Evolutionary conservation across 2,113 vertebrate species (phyloP).

Genomic region (Menura novaehollandiae): DNA sequence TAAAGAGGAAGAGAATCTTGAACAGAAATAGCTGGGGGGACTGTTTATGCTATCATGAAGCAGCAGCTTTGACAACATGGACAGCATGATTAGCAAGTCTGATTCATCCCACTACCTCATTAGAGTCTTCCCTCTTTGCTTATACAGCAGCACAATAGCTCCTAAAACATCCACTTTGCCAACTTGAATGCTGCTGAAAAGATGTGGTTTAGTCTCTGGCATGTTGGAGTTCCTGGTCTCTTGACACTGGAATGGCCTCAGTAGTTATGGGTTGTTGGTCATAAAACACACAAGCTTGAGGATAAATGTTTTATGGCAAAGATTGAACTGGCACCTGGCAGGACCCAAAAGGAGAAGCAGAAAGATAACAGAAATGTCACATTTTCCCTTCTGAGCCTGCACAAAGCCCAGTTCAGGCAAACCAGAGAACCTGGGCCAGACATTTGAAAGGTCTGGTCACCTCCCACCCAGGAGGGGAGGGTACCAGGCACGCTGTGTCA

Average conservation of each 20-base stretch:
- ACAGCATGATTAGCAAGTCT: slow-evolving; percentile 34
- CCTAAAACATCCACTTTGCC: background rate
- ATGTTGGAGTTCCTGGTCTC: background rate
- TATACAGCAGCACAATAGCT: background rate
- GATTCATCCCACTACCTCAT: background rate
- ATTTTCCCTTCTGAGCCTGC: background rate
- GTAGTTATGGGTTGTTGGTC: background rate
- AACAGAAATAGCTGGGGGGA: background rate
- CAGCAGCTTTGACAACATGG: background rate
- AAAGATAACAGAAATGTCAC: background rate
- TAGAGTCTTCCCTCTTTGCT: background rate
- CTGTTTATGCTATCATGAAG: background rate
- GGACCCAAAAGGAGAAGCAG: background rate
- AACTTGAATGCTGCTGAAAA: background rate
- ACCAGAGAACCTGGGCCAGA: background rate
- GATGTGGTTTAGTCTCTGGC: background rate
- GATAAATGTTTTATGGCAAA: background rate
- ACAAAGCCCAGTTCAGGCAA: background rate
- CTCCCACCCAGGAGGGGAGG: background rate
- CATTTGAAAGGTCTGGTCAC: background rate
- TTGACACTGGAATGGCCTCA: background rate
- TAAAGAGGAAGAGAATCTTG: background rate
- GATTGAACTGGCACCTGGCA: background rate
- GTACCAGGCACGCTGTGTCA: fast-evolving
- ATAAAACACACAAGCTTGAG: background rate